Evolutionary conservation across 1,140 invertebrate genomes (phyloP).

Genomic region (Pseudomyrmex cubaensis): DNA sequence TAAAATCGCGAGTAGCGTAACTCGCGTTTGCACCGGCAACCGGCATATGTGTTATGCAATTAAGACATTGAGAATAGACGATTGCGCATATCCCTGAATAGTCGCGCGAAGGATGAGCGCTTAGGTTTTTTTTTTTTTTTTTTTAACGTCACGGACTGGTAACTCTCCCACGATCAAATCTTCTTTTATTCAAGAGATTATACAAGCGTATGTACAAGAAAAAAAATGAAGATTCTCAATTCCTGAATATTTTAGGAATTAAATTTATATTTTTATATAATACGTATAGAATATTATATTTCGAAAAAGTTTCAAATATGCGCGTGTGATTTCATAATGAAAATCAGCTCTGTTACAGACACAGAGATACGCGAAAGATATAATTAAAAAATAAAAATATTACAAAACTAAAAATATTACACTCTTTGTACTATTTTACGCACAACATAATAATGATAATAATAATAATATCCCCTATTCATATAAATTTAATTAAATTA

Average conservation of each 20-base stretch:
- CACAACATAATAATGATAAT: not conserved
- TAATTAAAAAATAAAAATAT: not conserved
- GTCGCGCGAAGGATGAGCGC: not conserved
- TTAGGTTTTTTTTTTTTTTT: not conserved
- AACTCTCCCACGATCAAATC: not conserved
- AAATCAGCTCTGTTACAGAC: not conserved
- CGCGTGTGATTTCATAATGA: not conserved
- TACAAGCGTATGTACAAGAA: no score
- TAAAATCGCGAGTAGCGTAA: slow-evolving; percentile 43
- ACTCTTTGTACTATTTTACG: no score
- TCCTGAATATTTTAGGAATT: not conserved
- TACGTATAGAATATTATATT: no score
- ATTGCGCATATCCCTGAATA: not conserved
- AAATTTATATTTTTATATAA: no score
- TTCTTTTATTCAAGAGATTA: not conserved
- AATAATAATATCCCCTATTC: not conserved
- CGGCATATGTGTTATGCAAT: not conserved
- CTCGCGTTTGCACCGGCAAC: not conserved
- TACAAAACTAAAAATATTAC: not conserved
- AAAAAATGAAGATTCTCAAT: no score
- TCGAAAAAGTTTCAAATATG: no score
- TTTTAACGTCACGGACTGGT: not conserved
- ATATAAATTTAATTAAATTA: slow-evolving; percentile 8
- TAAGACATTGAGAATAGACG: not conserved
- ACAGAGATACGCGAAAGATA: not conserved